Evolutionary conservation across 2,113 vertebrate genomes (phyloP).

Genomic region (Bambusicola thoracicus): DNA sequence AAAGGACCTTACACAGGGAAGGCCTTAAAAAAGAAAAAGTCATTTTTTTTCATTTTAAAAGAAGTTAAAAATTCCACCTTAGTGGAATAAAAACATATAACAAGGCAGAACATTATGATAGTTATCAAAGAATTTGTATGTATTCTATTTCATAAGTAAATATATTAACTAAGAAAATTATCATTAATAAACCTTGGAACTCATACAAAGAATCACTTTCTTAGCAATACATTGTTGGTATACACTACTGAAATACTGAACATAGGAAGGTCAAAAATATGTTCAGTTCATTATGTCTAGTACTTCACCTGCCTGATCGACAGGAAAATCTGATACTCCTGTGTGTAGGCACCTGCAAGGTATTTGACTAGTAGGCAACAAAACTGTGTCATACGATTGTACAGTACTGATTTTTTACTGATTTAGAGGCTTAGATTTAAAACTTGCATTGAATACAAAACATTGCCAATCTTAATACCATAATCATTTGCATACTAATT

Average conservation of each 20-base stretch:
- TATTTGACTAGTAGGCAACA: neutral
- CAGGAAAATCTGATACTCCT: neutral
- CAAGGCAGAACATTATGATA: neutral
- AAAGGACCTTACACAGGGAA: slow-evolving; percentile 76
- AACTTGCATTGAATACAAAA: neutral
- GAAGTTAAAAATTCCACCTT: neutral
- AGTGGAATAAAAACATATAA: neutral
- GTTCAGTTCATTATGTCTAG: neutral
- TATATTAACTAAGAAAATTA: neutral
- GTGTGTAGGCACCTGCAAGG: neutral
- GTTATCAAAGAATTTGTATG: neutral
- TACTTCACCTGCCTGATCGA: neutral
- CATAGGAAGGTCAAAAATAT: neutral
- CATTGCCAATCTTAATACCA: neutral
- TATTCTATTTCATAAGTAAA: neutral
- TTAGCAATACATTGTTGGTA: neutral
- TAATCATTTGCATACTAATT: neutral
- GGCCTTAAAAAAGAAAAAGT: slow-evolving; percentile 70
- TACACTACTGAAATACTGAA: neutral
- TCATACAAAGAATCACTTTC: neutral
- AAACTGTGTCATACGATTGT: neutral
- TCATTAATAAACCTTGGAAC: neutral
- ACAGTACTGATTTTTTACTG: neutral
- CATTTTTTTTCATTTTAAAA: neutral
- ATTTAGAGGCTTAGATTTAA: neutral